Evolutionary conservation across 2,113 vertebrate species (phyloP).

Genomic region (Lycocorax pyrrhopterus): DNA sequence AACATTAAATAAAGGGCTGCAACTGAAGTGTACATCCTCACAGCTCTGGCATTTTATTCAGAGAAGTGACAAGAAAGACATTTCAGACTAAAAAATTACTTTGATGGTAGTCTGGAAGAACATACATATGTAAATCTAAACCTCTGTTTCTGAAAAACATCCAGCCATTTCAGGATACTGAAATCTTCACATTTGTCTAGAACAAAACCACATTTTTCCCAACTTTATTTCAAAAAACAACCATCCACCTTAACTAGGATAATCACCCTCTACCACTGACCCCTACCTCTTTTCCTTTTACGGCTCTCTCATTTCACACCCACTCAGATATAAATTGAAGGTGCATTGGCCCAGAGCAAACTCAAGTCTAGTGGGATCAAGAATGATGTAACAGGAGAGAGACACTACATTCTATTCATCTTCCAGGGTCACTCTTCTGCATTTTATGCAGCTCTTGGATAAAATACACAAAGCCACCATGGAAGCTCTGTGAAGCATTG

Average conservation of each 20-base stretch:
- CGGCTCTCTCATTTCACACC: background rate
- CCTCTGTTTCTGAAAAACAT: background rate
- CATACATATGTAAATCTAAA: background rate
- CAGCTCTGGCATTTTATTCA: background rate
- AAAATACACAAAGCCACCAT: background rate
- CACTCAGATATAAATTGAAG: background rate
- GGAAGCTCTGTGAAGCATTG: background rate
- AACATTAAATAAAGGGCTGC: background rate
- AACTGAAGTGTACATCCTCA: background rate
- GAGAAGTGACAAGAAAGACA: background rate
- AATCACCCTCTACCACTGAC: background rate
- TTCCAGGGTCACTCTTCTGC: background rate
- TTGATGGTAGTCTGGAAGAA: background rate
- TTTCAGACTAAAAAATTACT: background rate
- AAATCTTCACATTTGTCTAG: background rate
- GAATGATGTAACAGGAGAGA: background rate
- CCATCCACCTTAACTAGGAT: background rate
- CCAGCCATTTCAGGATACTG: background rate
- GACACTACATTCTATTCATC: background rate
- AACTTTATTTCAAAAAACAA: background rate
- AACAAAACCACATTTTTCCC: background rate
- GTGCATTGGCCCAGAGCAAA: background rate
- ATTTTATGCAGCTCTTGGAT: background rate
- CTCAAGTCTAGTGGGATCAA: background rate
- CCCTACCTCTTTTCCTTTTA: background rate